Evolutionary conservation across 2,888 invertebrate species (phyloP).

Genomic region (Trypoxylon attenuatum): DNA sequence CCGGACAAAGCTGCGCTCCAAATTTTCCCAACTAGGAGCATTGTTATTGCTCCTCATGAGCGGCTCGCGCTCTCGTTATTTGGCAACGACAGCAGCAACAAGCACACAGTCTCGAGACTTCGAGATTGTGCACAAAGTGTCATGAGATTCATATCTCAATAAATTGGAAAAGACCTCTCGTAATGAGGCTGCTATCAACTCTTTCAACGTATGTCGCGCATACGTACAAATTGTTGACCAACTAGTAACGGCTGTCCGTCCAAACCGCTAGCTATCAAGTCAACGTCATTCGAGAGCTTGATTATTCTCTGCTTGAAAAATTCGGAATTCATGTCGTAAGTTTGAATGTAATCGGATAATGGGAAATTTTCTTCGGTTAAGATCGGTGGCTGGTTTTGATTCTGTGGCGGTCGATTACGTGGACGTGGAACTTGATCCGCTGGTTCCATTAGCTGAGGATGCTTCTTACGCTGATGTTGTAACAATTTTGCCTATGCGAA

Average conservation of each 20-base stretch:
- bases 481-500: slow-evolving; percentile 78
- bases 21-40: slow-evolving; percentile 43
- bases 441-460: slow-evolving; percentile 75
- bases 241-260: no score
- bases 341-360: slow-evolving; percentile 61
- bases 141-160: slow-evolving; percentile 73
- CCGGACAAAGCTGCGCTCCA: slow-evolving; percentile 67
- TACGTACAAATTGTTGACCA: slow-evolving; percentile 67
- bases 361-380: slow-evolving; percentile 60
- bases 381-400: slow-evolving; percentile 64
- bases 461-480: slow-evolving; percentile 82
- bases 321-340: slow-evolving; percentile 56
- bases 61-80: slow-evolving; percentile 33
- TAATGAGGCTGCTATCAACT: slow-evolving; percentile 34
- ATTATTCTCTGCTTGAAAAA: slow-evolving; percentile 65
- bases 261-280: slow-evolving; percentile 58
- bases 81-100: slow-evolving; percentile 62
- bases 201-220: slow-evolving; percentile 72
- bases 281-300: slow-evolving; percentile 59
- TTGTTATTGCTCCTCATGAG: slow-evolving; percentile 25
- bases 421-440: slow-evolving; percentile 71
- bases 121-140: slow-evolving; percentile 64
- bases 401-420: slow-evolving; percentile 67
- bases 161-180: slow-evolving; percentile 58
- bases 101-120: slow-evolving; percentile 57